Percentiles rank a stretch among this genome's conserved stretches.
phyloP scores from a whole-genome alignment of 2,888 invertebrate genomes.

The Aproaerema taeniolella region DNA sequence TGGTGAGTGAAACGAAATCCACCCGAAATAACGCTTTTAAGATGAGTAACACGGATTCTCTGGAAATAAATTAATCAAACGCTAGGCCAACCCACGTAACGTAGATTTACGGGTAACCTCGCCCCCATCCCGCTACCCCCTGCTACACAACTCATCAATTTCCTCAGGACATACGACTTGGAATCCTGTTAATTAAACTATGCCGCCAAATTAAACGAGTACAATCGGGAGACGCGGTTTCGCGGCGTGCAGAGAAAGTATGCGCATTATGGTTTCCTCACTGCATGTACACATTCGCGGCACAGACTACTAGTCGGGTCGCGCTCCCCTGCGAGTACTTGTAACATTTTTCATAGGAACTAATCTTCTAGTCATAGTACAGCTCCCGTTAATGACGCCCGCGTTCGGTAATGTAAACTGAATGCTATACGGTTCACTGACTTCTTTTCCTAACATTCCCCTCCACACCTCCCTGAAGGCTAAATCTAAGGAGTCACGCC shows the following conservation, averaged over 20 bases:
- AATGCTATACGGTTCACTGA: no score
- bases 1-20: slow-evolving; percentile 30
- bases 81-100: slow-evolving; percentile 46
- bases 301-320: slow-evolving; percentile 1
- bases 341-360: slow-evolving; percentile 5
- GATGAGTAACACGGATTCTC: slow-evolving; percentile 51
- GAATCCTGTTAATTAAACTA: slow-evolving; percentile 71
- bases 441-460: no score
- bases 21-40: slow-evolving; percentile 41
- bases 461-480: no score
- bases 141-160: slow-evolving; percentile 69
- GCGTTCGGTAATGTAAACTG: no score
- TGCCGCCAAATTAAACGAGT: slow-evolving; percentile 55
- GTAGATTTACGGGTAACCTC: slow-evolving; percentile 58
- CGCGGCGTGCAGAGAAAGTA: slow-evolving; percentile 29
- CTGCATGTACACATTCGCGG: slow-evolving; percentile 5
- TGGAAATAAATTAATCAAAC: slow-evolving; percentile 64
- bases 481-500: no score
- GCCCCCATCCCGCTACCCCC: slow-evolving; percentile 20
- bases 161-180: slow-evolving; percentile 57
- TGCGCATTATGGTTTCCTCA: slow-evolving; percentile 27
- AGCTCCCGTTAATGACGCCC: no score
- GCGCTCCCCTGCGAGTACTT: background rate
- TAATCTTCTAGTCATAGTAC: no score
- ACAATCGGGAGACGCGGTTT: slow-evolving; percentile 26